These are phyloP conservation scores for Aldabrachelys gigantea DNA, from an alignment of 2,113 vertebrate species.

Conservation along the genomic window DNA sequence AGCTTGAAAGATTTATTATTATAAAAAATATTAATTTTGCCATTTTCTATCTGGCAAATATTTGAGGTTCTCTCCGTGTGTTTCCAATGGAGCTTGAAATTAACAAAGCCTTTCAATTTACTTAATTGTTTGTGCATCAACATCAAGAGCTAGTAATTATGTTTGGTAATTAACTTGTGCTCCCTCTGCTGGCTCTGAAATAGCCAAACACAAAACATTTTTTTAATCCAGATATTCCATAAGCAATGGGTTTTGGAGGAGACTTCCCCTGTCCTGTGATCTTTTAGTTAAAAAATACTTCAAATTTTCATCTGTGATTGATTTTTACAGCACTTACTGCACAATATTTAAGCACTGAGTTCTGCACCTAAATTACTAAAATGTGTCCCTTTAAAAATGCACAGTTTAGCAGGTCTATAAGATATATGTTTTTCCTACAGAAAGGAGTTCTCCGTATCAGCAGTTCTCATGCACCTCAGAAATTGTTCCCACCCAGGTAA, in stretches of 20 bases:
- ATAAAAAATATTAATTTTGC: background rate
- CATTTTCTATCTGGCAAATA: background rate
- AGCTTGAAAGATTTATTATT: background rate
- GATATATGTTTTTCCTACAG: background rate
- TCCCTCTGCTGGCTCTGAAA: slow-evolving; percentile 25
- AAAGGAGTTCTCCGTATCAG: background rate
- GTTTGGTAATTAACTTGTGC: background rate
- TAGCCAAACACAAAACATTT: background rate
- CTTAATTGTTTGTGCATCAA: background rate
- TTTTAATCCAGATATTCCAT: background rate
- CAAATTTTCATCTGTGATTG: background rate
- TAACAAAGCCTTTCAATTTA: background rate
- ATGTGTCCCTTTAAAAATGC: background rate
- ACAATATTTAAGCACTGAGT: background rate
- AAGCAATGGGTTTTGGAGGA: background rate
- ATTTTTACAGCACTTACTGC: background rate
- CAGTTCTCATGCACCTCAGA: background rate
- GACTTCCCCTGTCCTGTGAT: background rate
- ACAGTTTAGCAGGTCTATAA: background rate
- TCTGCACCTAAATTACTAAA: background rate
- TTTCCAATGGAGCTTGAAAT: background rate
- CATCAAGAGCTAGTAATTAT: background rate
- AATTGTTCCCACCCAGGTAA: background rate
- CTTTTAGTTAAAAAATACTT: background rate
- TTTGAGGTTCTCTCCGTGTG: background rate